Evolutionary conservation across 1,140 invertebrate genomes (phyloP).

Genomic region (Grapholita molesta): DNA sequence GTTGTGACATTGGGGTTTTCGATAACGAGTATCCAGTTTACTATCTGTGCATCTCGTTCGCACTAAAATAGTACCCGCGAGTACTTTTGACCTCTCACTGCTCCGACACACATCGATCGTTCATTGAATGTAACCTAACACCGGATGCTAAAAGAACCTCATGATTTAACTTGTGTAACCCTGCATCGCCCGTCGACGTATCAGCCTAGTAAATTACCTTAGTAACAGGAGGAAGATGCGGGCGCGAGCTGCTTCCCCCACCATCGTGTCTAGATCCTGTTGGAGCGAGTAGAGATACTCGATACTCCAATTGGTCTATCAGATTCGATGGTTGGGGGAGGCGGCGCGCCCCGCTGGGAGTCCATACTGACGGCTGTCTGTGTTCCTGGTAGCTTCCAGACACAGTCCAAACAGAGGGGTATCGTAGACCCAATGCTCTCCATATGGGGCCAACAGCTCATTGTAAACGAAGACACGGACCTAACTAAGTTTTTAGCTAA

Average conservation of each 20-base stretch:
- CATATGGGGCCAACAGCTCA: conserved; percentile 98
- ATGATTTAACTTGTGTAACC: conserved; percentile 8
- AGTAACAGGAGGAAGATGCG: not conserved
- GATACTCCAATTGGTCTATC: not conserved
- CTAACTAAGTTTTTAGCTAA: no score
- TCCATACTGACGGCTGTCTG: conserved; percentile 55
- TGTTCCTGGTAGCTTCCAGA: conserved; percentile 91
- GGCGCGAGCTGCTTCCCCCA: not conserved
- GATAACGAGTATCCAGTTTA: no score
- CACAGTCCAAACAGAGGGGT: conserved; percentile 94
- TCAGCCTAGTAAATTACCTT: not conserved
- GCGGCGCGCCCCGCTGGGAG: conserved; percentile 22
- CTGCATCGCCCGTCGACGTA: not conserved
- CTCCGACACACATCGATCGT: not conserved
- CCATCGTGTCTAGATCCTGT: not conserved
- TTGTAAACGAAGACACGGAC: conserved; percentile 96
- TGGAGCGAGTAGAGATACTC: not conserved
- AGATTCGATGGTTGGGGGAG: conserved; percentile 10
- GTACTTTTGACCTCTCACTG: not conserved
- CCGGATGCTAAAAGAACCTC: conserved; percentile 3
- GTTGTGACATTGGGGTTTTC: no score
- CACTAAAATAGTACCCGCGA: no score
- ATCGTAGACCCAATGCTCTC: conserved; percentile 98
- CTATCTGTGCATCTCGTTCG: no score
- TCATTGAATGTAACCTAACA: conserved; percentile 16